A percentile compares a stretch with the other conserved stretches of the same genome.
Conservation (phyloP, 1,140 invertebrate genomes). For the Sweltsa coloradensis region DNA sequence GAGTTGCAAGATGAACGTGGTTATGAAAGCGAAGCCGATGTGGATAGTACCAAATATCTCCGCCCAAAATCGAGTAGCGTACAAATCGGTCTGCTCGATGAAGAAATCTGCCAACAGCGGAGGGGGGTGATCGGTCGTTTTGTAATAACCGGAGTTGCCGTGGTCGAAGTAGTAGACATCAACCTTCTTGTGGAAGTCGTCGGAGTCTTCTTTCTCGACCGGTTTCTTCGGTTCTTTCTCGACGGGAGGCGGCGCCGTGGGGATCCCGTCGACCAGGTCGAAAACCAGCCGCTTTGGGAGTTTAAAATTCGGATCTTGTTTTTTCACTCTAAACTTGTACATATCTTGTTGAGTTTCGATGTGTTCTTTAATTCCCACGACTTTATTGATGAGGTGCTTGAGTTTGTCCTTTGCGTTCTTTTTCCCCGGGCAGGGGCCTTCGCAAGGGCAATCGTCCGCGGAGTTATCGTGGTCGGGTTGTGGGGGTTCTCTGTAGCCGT, state of each 20-base stretch:
- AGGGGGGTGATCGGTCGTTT: conserved; percentile 45
- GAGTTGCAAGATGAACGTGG: conserved; percentile 45
- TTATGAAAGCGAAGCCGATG: conserved; percentile 42
- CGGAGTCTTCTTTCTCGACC: neutral
- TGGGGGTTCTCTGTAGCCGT: too few relatives aligned
- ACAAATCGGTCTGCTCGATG: conserved; percentile 41
- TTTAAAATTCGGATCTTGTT: too few relatives aligned
- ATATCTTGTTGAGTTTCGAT: too few relatives aligned
- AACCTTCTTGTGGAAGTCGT: conserved; percentile 16
- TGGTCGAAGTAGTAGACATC: conserved; percentile 57
- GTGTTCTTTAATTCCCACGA: too few relatives aligned
- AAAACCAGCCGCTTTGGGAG: neutral
- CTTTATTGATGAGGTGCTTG: too few relatives aligned
- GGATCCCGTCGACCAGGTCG: conserved; percentile 1
- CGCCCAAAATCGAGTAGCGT: conserved; percentile 48
- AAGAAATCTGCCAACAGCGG: conserved; percentile 37
- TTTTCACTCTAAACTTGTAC: too few relatives aligned
- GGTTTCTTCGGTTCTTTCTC: neutral
- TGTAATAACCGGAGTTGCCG: conserved; percentile 43
- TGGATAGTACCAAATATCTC: conserved; percentile 48
- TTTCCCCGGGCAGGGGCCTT: too few relatives aligned
- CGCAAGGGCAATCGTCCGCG: too few relatives aligned
- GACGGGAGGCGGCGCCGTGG: neutral
- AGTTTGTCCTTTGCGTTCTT: too few relatives aligned
- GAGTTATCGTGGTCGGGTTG: too few relatives aligned